Evolutionary conservation across 2,797 vertebrate genomes (phyloP).

Genomic region (Fundulus diaphanus): DNA sequence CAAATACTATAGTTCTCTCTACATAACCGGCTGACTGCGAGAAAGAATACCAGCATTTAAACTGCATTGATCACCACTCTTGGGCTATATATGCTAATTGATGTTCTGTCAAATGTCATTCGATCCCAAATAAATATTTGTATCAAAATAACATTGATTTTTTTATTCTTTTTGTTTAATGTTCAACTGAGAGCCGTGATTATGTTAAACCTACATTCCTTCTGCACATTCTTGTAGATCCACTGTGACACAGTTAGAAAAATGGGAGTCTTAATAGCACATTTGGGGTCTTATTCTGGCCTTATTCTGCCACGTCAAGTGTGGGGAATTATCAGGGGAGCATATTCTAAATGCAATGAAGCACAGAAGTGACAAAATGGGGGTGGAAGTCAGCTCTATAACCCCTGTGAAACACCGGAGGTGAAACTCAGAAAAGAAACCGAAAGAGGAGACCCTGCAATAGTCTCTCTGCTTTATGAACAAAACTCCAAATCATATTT

Average conservation of each 20-base stretch:
- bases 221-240: constrained; percentile 32
- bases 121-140: constrained; percentile 8
- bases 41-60: neutral
- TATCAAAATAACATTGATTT: neutral
- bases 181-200: constrained; percentile 32
- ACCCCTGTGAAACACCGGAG: constrained; percentile 28
- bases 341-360: constrained; percentile 57
- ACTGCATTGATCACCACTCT: neutral
- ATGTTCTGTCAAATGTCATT: constrained; percentile 12
- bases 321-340: constrained; percentile 55
- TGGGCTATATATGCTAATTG: constrained; percentile 1
- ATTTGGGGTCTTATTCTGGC: constrained; percentile 62
- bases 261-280: constrained; percentile 50
- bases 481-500: neutral
- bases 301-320: constrained; percentile 75
- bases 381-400: constrained; percentile 37
- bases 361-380: constrained; percentile 55
- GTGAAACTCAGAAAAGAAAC: neutral
- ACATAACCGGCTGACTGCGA: neutral
- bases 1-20: constrained; percentile 8
- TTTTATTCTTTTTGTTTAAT: constrained; percentile 14
- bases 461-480: neutral
- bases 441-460: neutral
- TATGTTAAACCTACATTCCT: constrained; percentile 44
- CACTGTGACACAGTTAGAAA: constrained; percentile 58